A percentile compares a stretch with the other conserved stretches of the same genome.
Evolutionary conservation across 2,113 vertebrate species (phyloP).

Genomic region (Taxidea taxus): DNA sequence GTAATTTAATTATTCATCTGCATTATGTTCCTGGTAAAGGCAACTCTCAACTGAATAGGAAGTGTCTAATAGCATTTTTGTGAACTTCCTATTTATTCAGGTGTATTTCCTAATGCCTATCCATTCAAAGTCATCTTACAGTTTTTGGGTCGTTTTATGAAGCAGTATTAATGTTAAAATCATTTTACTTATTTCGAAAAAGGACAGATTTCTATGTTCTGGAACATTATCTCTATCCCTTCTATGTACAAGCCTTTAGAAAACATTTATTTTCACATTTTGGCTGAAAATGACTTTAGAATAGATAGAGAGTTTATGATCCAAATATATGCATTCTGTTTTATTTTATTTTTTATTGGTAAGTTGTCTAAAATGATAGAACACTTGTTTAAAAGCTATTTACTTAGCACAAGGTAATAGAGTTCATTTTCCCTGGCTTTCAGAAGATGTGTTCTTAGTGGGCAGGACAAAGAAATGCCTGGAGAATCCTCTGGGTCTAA

Average conservation of each 20-base stretch:
- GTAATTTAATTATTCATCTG: constrained; percentile 40
- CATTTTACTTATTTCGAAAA: constrained; percentile 64
- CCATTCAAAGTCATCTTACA: constrained; percentile 42
- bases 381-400: constrained; percentile 64
- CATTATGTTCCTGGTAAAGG: constrained; percentile 34
- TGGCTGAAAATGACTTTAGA: constrained; percentile 68
- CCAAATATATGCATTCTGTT: constrained; percentile 56
- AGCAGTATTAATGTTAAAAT: constrained; percentile 47
- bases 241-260: constrained; percentile 49
- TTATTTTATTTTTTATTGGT: constrained; percentile 62
- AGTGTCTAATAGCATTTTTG: constrained; percentile 46
- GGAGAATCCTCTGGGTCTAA: background rate
- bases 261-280: constrained; percentile 71
- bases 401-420: constrained; percentile 31
- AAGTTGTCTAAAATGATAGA: constrained; percentile 69
- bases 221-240: constrained; percentile 38
- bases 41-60: background rate
- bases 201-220: constrained; percentile 44
- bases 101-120: constrained; percentile 50
- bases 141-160: constrained; percentile 63
- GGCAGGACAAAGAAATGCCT: background rate
- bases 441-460: background rate
- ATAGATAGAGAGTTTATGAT: constrained; percentile 63
- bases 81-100: constrained; percentile 47
- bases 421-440: constrained; percentile 3